Evolutionary conservation across 92 coral and sea anemone genomes (phyloP), one percentile per base, ranked within the genome.

Genomic region (Zoanthus sansibaricus): DNA sequence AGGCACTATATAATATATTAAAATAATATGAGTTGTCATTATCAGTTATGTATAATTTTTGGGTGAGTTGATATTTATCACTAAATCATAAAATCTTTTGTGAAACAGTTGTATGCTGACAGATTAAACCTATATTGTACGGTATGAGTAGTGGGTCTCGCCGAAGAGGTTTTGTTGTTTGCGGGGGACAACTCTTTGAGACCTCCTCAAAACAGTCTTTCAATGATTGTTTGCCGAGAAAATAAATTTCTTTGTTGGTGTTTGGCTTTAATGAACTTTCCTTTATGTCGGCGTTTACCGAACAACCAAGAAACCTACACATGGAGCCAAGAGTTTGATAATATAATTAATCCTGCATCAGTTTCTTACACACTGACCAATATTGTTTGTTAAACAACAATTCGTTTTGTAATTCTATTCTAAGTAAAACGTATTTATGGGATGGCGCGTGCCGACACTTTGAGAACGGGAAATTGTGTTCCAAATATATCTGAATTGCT

Each of bases 321-420:
- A n/a, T 69, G 14, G 10, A 51, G 47, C 67, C 47, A 31, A 54
- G 66, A 30, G 52, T 54, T 44, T 48, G 37, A 12, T 15, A 21
- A 51, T 25, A 10, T 10, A 74, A 12, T 30, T 52, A 31, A 76
- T 7, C 18, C 15, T 51, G 64, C 5, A 21, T 12, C 48, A 21
- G 45, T 51, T 76, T 16, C 30, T 37, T 45, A 13, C 14, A 56
- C 82, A 52, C 10, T 64, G 67, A 76, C 82, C 82, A 76, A 76
- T 76, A 76, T 76, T 45, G 16, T 64, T 14, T 45, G 20, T 44
- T 45, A 64, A 62, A n/a, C 55, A 62, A 7, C 37, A 78, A 58
- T 16, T 78, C 59, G 83, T 78, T 78, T 78, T 21, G 15, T 45
- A 56, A 58, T 78, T 78, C 18, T 78, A 37, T 78, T 72, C 21